Evolutionary conservation across 2,888 invertebrate species (phyloP), one percentile per base, ranked within the genome.

Genomic region (Oscheius myriophilus): DNA sequence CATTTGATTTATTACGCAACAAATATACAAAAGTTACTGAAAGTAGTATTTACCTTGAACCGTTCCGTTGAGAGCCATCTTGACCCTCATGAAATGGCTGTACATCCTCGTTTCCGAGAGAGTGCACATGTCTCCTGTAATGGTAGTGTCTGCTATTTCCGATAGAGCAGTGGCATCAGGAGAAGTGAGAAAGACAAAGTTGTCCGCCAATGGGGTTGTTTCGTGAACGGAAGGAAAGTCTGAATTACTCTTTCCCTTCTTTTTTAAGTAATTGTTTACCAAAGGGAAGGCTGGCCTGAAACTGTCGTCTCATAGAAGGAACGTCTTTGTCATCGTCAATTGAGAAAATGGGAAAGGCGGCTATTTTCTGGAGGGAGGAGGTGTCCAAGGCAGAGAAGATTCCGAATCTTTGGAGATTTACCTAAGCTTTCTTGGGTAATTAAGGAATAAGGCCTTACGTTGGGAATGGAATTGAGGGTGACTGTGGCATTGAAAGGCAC

Each of bases 171-270:
- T 43, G 3, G 65, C 12, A 62, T 66, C 67, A 55, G 67, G 52
- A 72, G 69, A 43, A 23, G 69, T 52, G 57, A 21, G 71, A 68
- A 72, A 77, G 0, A 75, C 61, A 43, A 69, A 71, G 3, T 74
- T 66, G 59, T 73, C 66, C 1, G 72, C 64, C 16, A 21, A 16
- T n/a, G 72, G 71, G 42, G 68, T 72, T 9, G 58, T 69, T 33
- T 72, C 71, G 25, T 71, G 71, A 39, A 75, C 70, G 3, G 53
- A 41, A 3, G 77, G 77, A 26, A 77, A 77, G 33, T 72, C 76
- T 76, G 67, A 45, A 73, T 45, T 16, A 4, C 2, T 21, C 3
- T 14, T 12, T 43, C 16, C 16, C 12, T 14, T 12, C 45, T 43
- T 43, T 14, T 12, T 14, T 43, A 14, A 14, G 16, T 43, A 14